Conservation (phyloP, 2,797 vertebrate genomes). For the Rallus crepitans region DNA sequence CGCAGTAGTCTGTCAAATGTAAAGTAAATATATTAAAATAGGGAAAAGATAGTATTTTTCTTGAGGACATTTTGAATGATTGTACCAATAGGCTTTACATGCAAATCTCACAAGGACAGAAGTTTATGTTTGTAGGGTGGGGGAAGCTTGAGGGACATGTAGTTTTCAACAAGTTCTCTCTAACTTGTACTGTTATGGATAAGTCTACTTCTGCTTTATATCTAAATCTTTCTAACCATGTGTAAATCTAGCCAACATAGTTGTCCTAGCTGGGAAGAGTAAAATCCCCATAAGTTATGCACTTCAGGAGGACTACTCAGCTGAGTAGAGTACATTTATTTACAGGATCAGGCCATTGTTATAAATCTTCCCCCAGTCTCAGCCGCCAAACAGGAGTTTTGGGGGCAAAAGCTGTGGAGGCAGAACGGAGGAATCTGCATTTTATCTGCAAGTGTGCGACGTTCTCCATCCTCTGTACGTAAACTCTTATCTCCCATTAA, state of each 20-base stretch:
- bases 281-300: background rate
- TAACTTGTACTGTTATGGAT: background rate
- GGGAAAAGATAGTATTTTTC: background rate
- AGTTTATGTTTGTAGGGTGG: background rate
- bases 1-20: background rate
- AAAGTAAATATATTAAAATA: background rate
- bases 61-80: background rate
- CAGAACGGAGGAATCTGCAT: background rate
- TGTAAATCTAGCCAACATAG: background rate
- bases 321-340: background rate
- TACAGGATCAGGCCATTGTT: background rate
- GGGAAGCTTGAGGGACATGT: background rate
- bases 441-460: background rate
- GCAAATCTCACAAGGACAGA: background rate
- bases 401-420: background rate
- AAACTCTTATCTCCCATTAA: background rate
- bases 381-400: background rate
- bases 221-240: background rate
- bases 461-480: background rate
- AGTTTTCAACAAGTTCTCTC: background rate
- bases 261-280: background rate
- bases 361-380: background rate
- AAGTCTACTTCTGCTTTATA: background rate
- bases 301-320: background rate
- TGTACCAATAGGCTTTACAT: background rate